Percentiles rank a stretch among this genome's conserved stretches.
These are phyloP conservation scores for Stenotaenia linearis DNA, from an alignment of 2,888 invertebrate genomes.

Conservation along the genomic window DNA sequence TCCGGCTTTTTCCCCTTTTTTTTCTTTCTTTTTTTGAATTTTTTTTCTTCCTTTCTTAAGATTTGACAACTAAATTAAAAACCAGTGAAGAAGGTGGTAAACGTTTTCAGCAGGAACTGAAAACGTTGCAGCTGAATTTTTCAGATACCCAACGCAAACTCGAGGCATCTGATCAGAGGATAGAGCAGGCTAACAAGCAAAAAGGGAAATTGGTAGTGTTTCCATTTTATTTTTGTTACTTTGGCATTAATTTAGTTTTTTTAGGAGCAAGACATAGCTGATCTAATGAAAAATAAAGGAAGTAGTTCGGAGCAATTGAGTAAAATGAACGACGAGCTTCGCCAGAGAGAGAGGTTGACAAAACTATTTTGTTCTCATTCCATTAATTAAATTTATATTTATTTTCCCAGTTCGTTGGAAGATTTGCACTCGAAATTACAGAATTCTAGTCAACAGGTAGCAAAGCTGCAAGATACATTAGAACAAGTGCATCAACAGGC, in stretches of 20 bases:
- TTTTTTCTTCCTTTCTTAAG: neutral
- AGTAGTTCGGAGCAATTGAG: constrained; percentile 33
- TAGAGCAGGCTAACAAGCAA: constrained; percentile 11
- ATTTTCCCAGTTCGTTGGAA: constrained; percentile 15
- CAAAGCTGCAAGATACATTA: constrained; percentile 28
- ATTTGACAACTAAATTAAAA: neutral
- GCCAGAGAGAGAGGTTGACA: constrained; percentile 27
- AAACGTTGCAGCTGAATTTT: neutral
- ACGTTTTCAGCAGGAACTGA: neutral
- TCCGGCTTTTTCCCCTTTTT: too few species aligned
- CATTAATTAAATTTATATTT: neutral
- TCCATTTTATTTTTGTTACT: neutral
- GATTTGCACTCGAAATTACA: constrained; percentile 32
- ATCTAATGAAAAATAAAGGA: constrained; percentile 31
- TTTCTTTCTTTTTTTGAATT: neutral
- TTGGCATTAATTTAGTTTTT: neutral
- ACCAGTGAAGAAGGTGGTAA: neutral
- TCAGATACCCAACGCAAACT: constrained; percentile 26
- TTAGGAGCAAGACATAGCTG: constrained; percentile 33
- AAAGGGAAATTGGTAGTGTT: constrained; percentile 32
- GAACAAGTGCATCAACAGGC: constrained; percentile 32
- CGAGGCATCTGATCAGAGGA: constrained; percentile 18
- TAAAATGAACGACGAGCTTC: constrained; percentile 34
- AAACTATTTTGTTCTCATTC: too few species aligned
- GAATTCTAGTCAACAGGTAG: constrained; percentile 16